These are phyloP conservation scores for Oreortyx pictus DNA, from an alignment of 2,797 vertebrate genomes.

Conservation along the genomic window DNA sequence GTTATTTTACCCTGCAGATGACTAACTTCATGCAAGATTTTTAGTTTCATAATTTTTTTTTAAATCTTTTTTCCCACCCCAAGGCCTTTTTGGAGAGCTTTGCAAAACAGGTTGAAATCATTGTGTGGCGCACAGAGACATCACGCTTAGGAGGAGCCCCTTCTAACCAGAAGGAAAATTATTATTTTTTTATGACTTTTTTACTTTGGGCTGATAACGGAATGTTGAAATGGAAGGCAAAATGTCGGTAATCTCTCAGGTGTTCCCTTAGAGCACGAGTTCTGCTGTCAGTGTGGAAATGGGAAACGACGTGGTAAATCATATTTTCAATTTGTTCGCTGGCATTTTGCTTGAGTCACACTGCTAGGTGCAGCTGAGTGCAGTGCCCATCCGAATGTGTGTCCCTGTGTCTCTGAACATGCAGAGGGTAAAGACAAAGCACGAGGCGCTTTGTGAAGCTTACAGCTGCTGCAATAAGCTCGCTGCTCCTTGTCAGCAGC, in stretches of 20 bases:
- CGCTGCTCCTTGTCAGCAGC: background rate
- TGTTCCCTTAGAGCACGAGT: background rate
- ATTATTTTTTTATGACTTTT: background rate
- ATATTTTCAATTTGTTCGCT: background rate
- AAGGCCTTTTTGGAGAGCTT: background rate
- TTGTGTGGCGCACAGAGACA: background rate
- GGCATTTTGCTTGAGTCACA: background rate
- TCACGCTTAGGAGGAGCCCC: background rate
- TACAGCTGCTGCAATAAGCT: background rate
- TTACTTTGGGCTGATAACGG: background rate
- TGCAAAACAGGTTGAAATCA: background rate
- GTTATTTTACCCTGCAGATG: background rate
- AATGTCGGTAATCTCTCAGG: background rate
- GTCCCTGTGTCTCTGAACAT: background rate
- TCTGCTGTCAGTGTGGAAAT: background rate
- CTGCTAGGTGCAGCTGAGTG: background rate
- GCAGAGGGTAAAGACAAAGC: background rate
- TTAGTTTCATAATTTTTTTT: background rate
- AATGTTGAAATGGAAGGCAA: background rate
- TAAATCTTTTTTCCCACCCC: too few relatives aligned
- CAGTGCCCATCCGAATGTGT: rapidly evolving
- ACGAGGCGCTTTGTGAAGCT: background rate
- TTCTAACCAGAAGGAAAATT: too few relatives aligned
- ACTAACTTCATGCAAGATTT: background rate
- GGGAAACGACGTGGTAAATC: background rate